Conservation (phyloP, 2,113 vertebrate genomes). For the Tapirus terrestris region DNA sequence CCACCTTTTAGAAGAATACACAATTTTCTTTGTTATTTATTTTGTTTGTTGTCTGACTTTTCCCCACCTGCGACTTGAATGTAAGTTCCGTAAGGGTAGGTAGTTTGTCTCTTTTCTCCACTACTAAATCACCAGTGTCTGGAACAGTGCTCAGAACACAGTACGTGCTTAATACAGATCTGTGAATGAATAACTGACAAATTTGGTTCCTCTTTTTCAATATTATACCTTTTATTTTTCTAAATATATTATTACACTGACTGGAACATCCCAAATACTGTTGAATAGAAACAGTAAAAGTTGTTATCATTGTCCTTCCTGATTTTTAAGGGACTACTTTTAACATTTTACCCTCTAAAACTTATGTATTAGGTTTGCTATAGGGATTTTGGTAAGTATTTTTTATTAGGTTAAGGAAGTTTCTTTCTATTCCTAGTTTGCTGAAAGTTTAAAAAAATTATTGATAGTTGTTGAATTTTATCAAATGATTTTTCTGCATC, state of each 20-base stretch:
- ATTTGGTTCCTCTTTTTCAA: background rate
- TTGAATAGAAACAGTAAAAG: background rate
- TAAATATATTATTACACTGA: background rate
- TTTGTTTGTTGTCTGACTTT: background rate
- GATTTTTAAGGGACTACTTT: background rate
- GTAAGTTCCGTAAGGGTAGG: background rate
- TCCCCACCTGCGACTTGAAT: background rate
- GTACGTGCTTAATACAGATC: background rate
- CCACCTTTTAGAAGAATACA: background rate
- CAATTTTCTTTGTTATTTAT: background rate
- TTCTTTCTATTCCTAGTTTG: background rate
- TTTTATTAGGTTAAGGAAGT: constrained; percentile 1
- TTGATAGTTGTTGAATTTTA: background rate
- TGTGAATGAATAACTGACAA: background rate
- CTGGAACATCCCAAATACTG: background rate
- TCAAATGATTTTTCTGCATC: background rate
- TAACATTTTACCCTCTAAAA: background rate
- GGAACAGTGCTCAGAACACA: background rate
- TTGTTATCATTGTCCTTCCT: background rate
- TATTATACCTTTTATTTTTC: background rate
- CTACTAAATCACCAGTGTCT: background rate
- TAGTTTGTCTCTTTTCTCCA: background rate
- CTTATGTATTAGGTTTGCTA: background rate
- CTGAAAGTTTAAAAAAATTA: background rate
- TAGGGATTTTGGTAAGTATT: background rate